Conservation (phyloP, 2,113 vertebrate species). For the Dasyprocta punctata region DNA sequence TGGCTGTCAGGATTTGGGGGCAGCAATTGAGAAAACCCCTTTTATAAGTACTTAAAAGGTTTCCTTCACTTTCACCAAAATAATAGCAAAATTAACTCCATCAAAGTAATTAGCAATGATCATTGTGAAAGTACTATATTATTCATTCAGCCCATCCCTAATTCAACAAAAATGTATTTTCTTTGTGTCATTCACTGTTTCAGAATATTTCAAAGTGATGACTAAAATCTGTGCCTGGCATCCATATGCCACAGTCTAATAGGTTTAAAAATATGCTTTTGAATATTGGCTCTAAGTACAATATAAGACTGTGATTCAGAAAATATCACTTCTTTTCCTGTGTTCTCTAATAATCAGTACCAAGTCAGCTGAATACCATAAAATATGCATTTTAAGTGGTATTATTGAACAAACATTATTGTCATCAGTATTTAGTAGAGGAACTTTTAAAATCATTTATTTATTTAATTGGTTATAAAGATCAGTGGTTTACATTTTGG, state of each 20-base stretch:
- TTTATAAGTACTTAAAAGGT: slow-evolving; percentile 37
- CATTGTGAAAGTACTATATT: not conserved
- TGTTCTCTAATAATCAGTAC: not conserved
- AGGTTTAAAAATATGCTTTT: slow-evolving; percentile 11
- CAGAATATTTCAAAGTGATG: not conserved
- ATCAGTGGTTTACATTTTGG: not conserved
- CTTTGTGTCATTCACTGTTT: not conserved
- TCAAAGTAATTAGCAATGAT: not conserved
- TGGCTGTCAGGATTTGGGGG: slow-evolving; percentile 38
- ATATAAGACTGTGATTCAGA: not conserved
- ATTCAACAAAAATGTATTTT: slow-evolving; percentile 39
- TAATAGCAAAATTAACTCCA: slow-evolving; percentile 26
- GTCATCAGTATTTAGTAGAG: not conserved
- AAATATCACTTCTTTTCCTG: not conserved
- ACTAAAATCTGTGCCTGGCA: not conserved
- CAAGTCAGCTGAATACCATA: not conserved
- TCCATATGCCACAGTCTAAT: not conserved
- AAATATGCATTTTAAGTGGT: not conserved
- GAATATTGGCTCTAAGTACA: not conserved
- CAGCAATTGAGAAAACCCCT: slow-evolving; percentile 32
- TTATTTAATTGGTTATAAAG: not conserved
- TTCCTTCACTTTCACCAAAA: slow-evolving; percentile 49
- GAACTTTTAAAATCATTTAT: not conserved
- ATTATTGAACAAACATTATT: not conserved
- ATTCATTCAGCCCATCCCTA: not conserved